Conservation (phyloP, 2,888 invertebrate genomes). For the Cheilosia urbana region DNA sequence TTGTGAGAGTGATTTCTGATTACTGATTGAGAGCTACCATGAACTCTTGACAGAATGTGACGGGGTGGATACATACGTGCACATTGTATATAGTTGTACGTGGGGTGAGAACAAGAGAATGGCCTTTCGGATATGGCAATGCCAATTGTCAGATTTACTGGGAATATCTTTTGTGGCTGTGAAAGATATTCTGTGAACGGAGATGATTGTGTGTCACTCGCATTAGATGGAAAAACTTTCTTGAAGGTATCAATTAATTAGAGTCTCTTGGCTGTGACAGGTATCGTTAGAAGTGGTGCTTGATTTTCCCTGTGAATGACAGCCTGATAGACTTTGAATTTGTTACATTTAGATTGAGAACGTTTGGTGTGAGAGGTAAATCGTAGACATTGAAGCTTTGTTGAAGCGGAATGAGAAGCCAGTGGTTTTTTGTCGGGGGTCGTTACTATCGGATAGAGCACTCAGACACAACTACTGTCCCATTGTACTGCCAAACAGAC, state of each 20-base stretch:
- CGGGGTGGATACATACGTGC: neutral
- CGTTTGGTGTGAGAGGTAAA: too few species aligned
- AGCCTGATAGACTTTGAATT: too few species aligned
- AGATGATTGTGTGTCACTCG: neutral
- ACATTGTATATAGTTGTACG: neutral
- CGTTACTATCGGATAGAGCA: too few species aligned
- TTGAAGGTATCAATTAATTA: neutral
- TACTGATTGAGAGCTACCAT: constrained; percentile 47
- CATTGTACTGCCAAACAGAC: too few species aligned
- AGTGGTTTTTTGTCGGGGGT: too few species aligned
- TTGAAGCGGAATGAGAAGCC: too few species aligned
- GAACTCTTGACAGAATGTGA: constrained; percentile 29
- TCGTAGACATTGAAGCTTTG: too few species aligned
- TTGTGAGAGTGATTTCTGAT: constrained; percentile 51
- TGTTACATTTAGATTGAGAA: too few species aligned
- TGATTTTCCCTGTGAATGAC: too few species aligned
- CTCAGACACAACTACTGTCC: too few species aligned
- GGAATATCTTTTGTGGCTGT: neutral
- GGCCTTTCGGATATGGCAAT: constrained; percentile 21
- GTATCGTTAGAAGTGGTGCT: too few species aligned
- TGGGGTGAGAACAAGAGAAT: constrained; percentile 13
- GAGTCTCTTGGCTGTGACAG: too few species aligned
- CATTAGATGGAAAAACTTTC: neutral
- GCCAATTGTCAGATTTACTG: constrained; percentile 10
- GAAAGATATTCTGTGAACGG: neutral